These are phyloP conservation scores for Montipora sp. DNA, from an alignment of 64 coral and sea anemone genomes.

Conservation along the genomic window DNA sequence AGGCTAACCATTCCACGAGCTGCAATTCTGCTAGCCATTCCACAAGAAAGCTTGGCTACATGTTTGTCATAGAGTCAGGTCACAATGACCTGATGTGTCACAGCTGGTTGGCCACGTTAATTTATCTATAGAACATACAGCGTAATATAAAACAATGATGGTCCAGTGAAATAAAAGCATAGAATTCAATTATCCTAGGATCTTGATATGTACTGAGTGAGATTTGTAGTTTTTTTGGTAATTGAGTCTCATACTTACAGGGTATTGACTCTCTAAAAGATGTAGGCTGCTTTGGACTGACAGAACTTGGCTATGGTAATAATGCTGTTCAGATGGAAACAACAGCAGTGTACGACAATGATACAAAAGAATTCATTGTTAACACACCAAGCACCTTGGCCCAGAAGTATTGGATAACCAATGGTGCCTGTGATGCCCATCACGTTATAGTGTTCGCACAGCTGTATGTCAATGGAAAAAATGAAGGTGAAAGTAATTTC, in stretches of 20 bases:
- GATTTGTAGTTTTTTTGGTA: too few species aligned
- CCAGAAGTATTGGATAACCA: slow-evolving; percentile 65
- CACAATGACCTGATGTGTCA: too few species aligned
- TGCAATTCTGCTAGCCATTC: too few species aligned
- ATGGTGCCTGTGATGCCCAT: slow-evolving; percentile 63
- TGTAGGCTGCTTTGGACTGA: slow-evolving; percentile 56
- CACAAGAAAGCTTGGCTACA: too few species aligned
- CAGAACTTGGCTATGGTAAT: slow-evolving; percentile 62
- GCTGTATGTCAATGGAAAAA: slow-evolving; percentile 46
- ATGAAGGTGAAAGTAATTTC: slow-evolving; percentile 43
- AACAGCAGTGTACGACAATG: slow-evolving; percentile 46
- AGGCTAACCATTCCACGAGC: too few species aligned
- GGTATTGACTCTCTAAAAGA: slow-evolving; percentile 56
- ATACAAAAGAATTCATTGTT: slow-evolving; percentile 43
- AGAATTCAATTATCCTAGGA: too few species aligned
- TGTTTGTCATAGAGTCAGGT: too few species aligned
- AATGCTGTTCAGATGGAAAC: slow-evolving; percentile 69
- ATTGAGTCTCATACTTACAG: neutral
- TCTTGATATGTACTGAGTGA: too few species aligned
- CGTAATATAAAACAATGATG: too few species aligned
- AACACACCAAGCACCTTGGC: slow-evolving; percentile 42
- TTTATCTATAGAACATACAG: too few species aligned
- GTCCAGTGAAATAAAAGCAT: too few species aligned
- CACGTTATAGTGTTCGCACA: slow-evolving; percentile 65
- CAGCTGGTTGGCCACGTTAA: too few species aligned